Evolutionary conservation across 2,797 vertebrate species (phyloP).

Genomic region (Perodicticus potto): DNA sequence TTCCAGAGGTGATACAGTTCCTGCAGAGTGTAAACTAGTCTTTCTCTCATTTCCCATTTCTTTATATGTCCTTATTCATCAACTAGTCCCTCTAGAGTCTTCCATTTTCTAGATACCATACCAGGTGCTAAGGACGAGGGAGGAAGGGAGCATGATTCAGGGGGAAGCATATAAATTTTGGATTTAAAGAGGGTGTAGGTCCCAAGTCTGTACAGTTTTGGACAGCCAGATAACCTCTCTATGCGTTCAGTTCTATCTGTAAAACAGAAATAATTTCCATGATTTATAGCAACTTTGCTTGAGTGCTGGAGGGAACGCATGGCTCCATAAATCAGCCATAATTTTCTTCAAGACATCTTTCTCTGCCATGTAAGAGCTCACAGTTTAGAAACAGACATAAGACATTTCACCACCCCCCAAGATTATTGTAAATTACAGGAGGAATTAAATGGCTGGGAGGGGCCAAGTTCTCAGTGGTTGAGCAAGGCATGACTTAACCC

Average conservation of each 20-base stretch:
- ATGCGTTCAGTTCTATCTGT: not conserved
- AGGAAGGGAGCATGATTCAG: not conserved
- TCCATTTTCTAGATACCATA: not conserved
- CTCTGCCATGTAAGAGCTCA: not conserved
- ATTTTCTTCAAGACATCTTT: constrained; percentile 25
- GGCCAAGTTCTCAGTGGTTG: not conserved
- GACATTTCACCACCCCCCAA: not conserved
- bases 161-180: not conserved
- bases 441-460: not conserved
- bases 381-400: constrained; percentile 2
- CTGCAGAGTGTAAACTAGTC: not conserved
- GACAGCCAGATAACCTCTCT: not conserved
- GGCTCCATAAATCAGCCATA: constrained; percentile 4
- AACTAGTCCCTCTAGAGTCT: not conserved
- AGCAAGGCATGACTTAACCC: not conserved
- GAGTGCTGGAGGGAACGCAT: not conserved
- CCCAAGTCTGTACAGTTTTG: not conserved
- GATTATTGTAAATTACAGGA: constrained; percentile 5
- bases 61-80: not conserved
- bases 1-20: not conserved
- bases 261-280: constrained; percentile 9
- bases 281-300: not conserved
- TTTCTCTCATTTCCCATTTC: not conserved
- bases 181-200: not conserved
- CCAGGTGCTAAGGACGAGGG: not conserved